Conservation (phyloP, 1,140 invertebrate genomes). For the Pomacea maculata region DNA sequence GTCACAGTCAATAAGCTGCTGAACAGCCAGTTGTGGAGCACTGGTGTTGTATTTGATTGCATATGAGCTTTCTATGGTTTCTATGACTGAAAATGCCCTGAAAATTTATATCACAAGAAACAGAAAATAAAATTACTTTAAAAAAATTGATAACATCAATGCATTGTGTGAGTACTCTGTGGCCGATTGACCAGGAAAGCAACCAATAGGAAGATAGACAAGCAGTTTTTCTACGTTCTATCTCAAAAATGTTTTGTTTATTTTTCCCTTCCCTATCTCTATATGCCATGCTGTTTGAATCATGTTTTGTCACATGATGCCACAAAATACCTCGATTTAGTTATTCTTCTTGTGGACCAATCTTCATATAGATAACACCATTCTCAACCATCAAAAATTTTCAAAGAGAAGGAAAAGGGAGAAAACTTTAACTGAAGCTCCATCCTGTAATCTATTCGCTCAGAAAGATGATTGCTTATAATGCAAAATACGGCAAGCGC, state of each 20-base stretch:
- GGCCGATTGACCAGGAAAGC: not conserved
- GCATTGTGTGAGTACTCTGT: not conserved
- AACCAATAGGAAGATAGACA: not conserved
- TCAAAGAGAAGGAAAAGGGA: too few species aligned
- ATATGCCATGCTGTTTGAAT: not conserved
- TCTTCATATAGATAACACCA: too few species aligned
- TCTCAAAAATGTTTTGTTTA: not conserved
- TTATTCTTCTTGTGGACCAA: too few species aligned
- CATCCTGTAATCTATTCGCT: too few species aligned
- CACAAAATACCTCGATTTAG: too few species aligned
- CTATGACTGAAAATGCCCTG: conserved; percentile 80
- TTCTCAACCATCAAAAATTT: too few species aligned
- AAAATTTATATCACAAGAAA: conserved; percentile 3
- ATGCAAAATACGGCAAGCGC: too few species aligned
- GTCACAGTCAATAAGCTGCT: conserved; percentile 87
- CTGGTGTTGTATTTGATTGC: conserved; percentile 71
- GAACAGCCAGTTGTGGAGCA: conserved; percentile 76
- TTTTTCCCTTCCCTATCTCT: not conserved
- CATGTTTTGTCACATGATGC: too few species aligned
- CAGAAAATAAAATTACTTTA: not conserved
- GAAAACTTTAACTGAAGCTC: too few species aligned
- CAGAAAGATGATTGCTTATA: too few species aligned
- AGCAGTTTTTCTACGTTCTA: not conserved
- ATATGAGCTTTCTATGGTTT: conserved; percentile 81
- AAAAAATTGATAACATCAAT: too few species aligned